Conservation (phyloP, 2,888 invertebrate species). For the Agriotes lineatus region DNA sequence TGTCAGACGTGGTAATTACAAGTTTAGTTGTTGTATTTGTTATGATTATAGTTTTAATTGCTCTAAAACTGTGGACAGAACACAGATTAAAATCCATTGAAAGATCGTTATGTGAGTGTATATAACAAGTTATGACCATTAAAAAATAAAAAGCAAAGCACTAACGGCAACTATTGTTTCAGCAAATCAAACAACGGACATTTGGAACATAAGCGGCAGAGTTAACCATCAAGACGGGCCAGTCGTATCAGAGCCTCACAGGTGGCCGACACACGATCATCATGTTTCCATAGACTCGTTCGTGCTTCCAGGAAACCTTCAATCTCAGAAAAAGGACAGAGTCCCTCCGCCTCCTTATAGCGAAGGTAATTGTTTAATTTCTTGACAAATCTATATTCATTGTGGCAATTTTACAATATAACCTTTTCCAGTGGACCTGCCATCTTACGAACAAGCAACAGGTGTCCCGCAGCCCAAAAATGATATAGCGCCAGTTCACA, state of each 20-base stretch:
- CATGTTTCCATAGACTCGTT: conserved; percentile 46
- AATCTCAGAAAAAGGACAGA: conserved; percentile 28
- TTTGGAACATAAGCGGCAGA: conserved; percentile 47
- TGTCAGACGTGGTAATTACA: too few relatives aligned
- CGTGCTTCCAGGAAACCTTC: conserved; percentile 36
- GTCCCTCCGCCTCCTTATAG: conserved; percentile 46
- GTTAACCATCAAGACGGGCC: conserved; percentile 37
- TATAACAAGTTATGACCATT: too few relatives aligned
- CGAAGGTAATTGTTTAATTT: conserved; percentile 43
- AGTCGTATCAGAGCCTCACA: conserved; percentile 23
- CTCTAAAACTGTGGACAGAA: not conserved
- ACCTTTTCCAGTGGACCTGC: conserved; percentile 45
- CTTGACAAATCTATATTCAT: not conserved
- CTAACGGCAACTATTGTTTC: conserved; percentile 15
- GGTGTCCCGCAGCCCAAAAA: conserved; percentile 24
- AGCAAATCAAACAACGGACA: conserved; percentile 43
- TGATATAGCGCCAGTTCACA: conserved; percentile 29
- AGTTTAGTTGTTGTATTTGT: not conserved
- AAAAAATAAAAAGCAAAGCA: too few relatives aligned
- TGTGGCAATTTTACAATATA: not conserved
- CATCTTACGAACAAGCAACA: conserved; percentile 47
- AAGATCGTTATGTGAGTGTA: not conserved
- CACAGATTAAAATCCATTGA: not conserved
- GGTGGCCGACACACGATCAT: conserved; percentile 48
- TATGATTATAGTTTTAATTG: not conserved